Evolutionary conservation across 2,888 invertebrate species (phyloP).

Genomic region (Scrobipalpa costella): DNA sequence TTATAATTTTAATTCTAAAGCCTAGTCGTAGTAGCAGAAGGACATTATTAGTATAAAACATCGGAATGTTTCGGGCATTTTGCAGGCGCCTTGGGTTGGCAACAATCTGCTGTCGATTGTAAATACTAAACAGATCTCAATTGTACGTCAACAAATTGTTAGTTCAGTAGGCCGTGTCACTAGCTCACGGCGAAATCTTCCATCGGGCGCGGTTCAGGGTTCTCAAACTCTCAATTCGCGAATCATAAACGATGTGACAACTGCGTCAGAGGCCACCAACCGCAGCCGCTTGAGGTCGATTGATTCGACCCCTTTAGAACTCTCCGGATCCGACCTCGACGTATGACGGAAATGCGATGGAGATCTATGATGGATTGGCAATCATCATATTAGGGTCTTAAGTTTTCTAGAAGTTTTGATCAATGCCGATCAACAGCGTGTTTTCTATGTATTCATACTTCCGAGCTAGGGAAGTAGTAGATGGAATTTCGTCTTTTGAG

Average conservation of each 20-base stretch:
- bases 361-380: background rate
- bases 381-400: background rate
- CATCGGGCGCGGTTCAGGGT: background rate
- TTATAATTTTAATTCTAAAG: no score
- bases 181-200: slow-evolving; percentile 3
- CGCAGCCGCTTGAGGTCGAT: slow-evolving; percentile 3
- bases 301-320: slow-evolving; percentile 16
- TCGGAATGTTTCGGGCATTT: no score
- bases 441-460: background rate
- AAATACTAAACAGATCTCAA: background rate
- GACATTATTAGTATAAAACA: no score
- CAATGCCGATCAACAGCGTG: background rate
- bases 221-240: background rate
- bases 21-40: no score
- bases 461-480: no score
- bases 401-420: background rate
- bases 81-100: no score
- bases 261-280: background rate
- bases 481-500: background rate
- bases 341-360: background rate
- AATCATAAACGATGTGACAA: background rate
- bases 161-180: slow-evolving; percentile 7
- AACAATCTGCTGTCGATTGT: background rate
- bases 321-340: background rate
- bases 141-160: background rate